Evolutionary conservation across 2,888 invertebrate species (phyloP).

Genomic region (Brassicogethes aeneus): DNA sequence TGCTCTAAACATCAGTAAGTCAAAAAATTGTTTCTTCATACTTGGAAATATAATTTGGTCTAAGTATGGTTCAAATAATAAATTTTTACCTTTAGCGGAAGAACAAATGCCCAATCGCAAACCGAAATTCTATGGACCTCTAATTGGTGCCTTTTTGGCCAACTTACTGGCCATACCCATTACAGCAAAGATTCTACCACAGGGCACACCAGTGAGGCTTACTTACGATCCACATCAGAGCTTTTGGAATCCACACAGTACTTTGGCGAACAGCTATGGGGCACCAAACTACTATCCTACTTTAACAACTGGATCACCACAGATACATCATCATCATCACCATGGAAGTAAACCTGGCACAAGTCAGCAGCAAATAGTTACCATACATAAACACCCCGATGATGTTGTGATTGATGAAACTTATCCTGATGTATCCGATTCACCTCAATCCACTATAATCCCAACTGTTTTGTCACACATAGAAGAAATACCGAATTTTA

Average conservation of each 20-base stretch:
- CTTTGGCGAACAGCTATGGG: constrained; percentile 10
- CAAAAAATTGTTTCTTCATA: background rate
- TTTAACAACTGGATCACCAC: constrained; percentile 12
- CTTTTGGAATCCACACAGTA: constrained; percentile 8
- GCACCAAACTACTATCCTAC: background rate
- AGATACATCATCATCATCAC: constrained; percentile 16
- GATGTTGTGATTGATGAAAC: constrained; percentile 12
- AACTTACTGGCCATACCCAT: constrained; percentile 21
- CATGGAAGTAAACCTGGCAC: constrained; percentile 7
- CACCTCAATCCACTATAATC: background rate
- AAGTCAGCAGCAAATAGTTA: constrained; percentile 17
- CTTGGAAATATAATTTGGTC: constrained; percentile 14
- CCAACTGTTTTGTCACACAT: background rate
- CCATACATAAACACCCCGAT: constrained; percentile 15
- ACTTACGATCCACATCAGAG: constrained; percentile 19
- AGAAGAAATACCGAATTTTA: background rate
- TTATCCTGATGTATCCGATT: constrained; percentile 7
- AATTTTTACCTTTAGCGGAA: background rate
- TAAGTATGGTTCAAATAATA: constrained; percentile 9
- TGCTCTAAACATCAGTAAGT: background rate
- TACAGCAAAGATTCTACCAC: constrained; percentile 20
- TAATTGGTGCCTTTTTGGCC: constrained; percentile 23
- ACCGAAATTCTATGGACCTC: constrained; percentile 20
- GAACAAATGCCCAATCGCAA: constrained; percentile 12
- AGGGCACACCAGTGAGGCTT: constrained; percentile 15